Evolutionary conservation across 2,888 invertebrate species (phyloP).

Genomic region (Noctuana brunneofusca): DNA sequence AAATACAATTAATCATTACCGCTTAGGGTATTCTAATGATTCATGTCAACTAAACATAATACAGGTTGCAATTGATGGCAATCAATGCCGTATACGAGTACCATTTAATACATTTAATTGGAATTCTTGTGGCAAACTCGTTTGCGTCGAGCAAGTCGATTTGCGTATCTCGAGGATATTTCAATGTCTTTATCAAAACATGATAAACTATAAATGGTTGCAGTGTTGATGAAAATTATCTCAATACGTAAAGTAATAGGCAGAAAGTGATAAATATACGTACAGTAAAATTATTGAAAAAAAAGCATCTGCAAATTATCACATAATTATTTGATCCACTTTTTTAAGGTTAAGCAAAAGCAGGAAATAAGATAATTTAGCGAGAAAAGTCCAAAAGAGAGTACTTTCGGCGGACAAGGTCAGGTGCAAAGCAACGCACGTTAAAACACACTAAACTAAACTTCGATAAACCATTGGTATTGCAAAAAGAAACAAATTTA

Average conservation of each 20-base stretch:
- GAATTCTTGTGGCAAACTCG: constrained; percentile 51
- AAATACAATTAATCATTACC: constrained; percentile 34
- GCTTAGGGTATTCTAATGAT: constrained; percentile 41
- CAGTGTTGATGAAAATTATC: constrained; percentile 13
- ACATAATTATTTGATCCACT: too few relatives aligned
- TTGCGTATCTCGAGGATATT: constrained; percentile 44
- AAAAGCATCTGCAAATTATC: neutral
- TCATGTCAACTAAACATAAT: constrained; percentile 33
- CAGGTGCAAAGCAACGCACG: neutral
- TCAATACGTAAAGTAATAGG: constrained; percentile 14
- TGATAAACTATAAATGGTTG: constrained; percentile 28
- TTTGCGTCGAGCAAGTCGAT: constrained; percentile 45
- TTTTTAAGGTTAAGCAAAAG: too few relatives aligned
- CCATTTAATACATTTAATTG: constrained; percentile 45
- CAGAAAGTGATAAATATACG: neutral
- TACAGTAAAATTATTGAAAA: neutral
- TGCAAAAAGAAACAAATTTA: constrained; percentile 42
- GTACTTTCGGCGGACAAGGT: neutral
- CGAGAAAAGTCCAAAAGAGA: neutral
- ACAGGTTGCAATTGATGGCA: constrained; percentile 35
- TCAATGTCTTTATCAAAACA: constrained; percentile 33
- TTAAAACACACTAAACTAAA: constrained; percentile 2
- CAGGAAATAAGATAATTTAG: too few relatives aligned
- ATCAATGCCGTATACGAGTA: constrained; percentile 39
- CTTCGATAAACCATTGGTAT: constrained; percentile 40